A percentile compares a stretch with the other conserved stretches of the same genome.
Conservation (phyloP, 2,113 vertebrate genomes). For the Ginglymostoma cirratum region DNA sequence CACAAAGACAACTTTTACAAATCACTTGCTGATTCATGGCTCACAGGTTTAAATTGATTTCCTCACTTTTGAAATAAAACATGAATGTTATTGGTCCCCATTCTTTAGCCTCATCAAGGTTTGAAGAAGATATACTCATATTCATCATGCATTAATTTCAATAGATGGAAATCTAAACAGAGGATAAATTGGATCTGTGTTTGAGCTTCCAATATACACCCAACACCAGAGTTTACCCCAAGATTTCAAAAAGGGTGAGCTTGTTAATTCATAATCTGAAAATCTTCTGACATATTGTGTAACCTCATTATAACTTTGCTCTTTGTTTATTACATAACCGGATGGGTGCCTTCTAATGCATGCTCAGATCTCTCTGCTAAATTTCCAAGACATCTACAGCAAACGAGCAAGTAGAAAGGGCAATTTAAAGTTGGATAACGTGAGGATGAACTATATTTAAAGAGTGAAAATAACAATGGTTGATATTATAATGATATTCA, state of each 20-base stretch:
- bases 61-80: neutral
- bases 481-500: neutral
- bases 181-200: neutral
- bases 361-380: neutral
- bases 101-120: neutral
- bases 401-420: neutral
- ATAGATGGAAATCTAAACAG: neutral
- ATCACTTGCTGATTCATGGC: neutral
- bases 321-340: neutral
- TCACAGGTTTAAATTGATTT: neutral
- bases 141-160: neutral
- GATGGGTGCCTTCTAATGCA: neutral
- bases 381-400: neutral
- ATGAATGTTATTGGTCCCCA: neutral
- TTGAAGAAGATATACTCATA: neutral
- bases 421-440: neutral
- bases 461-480: neutral
- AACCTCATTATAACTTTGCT: neutral
- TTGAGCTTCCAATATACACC: neutral
- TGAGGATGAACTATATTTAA: neutral
- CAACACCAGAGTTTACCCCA: neutral
- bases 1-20: neutral
- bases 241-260: neutral
- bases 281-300: neutral
- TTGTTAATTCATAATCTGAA: neutral